Conservation (phyloP, 53 echinoderm and acorn worm genomes). For the Crossaster papposus region DNA sequence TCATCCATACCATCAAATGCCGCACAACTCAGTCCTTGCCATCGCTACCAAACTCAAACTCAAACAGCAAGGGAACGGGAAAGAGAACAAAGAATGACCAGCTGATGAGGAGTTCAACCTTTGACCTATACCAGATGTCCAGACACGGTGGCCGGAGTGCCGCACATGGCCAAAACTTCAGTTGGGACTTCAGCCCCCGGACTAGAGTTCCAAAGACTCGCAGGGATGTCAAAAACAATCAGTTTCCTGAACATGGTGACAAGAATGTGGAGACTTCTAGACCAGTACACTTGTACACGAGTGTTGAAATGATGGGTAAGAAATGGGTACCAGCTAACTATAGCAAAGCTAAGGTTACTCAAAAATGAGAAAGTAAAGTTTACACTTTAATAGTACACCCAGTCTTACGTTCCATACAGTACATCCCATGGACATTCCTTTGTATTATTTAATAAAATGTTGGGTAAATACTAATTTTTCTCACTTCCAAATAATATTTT, state of each 20-base stretch:
- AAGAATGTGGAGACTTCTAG: neutral
- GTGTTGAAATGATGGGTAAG: constrained; percentile 60
- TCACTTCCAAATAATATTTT: too few species aligned
- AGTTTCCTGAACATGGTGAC: neutral
- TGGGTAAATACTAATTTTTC: too few species aligned
- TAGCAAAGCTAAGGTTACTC: neutral
- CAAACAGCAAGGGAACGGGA: neutral
- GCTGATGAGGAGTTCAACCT: constrained; percentile 16
- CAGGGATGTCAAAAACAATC: neutral
- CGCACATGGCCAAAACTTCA: constrained; percentile 30
- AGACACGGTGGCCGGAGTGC: constrained; percentile 7
- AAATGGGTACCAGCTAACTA: neutral
- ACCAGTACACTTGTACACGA: constrained; percentile 57
- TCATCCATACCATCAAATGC: constrained; percentile 17
- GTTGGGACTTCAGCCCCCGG: constrained; percentile 44
- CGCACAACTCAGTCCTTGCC: constrained; percentile 46
- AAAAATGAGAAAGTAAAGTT: neutral
- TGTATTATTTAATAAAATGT: too few species aligned
- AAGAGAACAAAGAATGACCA: neutral
- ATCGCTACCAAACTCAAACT: constrained; percentile 8
- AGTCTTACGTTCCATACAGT: too few species aligned
- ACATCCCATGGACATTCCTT: too few species aligned
- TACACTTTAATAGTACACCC: too few species aligned
- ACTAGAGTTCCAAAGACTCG: neutral
- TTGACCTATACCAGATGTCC: constrained; percentile 33